Base-by-base conservation (phyloP, 2,113 vertebrate species). In the Columbina picui region DNA sequence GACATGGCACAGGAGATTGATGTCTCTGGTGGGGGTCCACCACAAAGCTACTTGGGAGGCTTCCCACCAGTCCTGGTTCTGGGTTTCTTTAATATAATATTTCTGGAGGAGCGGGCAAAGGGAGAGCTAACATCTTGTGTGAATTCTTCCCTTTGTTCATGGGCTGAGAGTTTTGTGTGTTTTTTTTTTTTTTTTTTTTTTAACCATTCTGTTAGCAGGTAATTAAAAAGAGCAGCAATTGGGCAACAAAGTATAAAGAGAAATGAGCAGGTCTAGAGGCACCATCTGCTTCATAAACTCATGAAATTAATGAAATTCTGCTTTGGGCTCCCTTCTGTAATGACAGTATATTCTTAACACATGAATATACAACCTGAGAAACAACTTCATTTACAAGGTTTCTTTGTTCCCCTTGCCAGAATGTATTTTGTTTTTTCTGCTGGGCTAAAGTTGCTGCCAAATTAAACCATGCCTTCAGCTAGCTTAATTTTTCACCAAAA, bases 91-190 rank as follows among this genome's bases (percentile, higher is more conserved):
- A 47, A 17, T 8, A 34, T 32, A 41, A 4, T 22, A 25, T 30
- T 82, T 93, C 39, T 95, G n/a, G 25, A 73, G 61, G 13, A 70
- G 7, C 27, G 18, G 30, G 53, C 22, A 64, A n/a, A 79, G 26
- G 6, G 17, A 29, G 12, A 69, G 57, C 29, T 79, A 93, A 77
- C 45, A 41, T 59, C 38, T 83, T 96, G 83, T 91, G 94, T 96
- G 96, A 93, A 78, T 65, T 93, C 75, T 93, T 94, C 64, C 60
- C 75, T 57, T 91, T 92, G 43, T 89, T 94, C 56, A 12, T n/a
- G 34, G 7, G 10, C 60, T 76, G 81, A 77, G 80, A 80, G 84
- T 15, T 82, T 52, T 7, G 18, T 38, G 75, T 38, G 18, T 7
- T 29, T 90, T 7, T 26, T 4, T 4, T 1, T 49, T 47, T 43